A percentile compares a stretch with the other conserved stretches of the same genome.
These are phyloP conservation scores for Drosophila hamatofila DNA, from an alignment of 2,888 invertebrate genomes.

Conservation along the genomic window DNA sequence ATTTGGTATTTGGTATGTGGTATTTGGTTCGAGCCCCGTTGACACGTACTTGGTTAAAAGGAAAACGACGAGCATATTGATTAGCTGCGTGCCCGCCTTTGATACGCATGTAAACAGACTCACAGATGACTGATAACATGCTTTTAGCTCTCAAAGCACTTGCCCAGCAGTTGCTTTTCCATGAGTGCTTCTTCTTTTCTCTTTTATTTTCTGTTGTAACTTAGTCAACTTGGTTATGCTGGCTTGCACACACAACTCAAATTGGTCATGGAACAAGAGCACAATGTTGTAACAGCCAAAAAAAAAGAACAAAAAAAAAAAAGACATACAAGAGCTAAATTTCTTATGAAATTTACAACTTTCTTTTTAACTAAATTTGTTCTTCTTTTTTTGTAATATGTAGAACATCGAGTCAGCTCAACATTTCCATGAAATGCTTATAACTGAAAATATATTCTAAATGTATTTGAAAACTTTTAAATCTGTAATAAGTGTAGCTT, in stretches of 20 bases:
- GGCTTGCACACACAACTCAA: slow-evolving; percentile 38
- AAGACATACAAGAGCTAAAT: slow-evolving; percentile 3
- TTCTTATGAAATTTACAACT: slow-evolving; percentile 25
- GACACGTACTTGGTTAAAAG: slow-evolving; percentile 82
- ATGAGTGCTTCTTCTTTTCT: slow-evolving; percentile 7
- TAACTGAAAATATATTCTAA: not conserved
- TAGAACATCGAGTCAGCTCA: slow-evolving; percentile 4
- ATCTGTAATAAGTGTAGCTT: not conserved
- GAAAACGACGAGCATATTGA: slow-evolving; percentile 82
- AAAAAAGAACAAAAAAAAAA: not conserved
- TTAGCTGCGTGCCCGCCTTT: slow-evolving; percentile 70
- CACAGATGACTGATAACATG: slow-evolving; percentile 73
- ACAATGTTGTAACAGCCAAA: slow-evolving; percentile 8
- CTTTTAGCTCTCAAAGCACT: slow-evolving; percentile 70
- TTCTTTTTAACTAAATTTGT: slow-evolving; percentile 7
- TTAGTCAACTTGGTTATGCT: slow-evolving; percentile 41
- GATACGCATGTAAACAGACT: slow-evolving; percentile 65
- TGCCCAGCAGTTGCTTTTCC: slow-evolving; percentile 23
- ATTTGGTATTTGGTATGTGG: slow-evolving; percentile 39
- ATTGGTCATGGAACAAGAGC: slow-evolving; percentile 36
- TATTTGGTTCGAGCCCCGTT: slow-evolving; percentile 54
- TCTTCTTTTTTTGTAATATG: not conserved
- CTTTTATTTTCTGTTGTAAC: slow-evolving; percentile 21
- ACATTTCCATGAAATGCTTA: slow-evolving; percentile 3
- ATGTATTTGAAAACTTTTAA: not conserved